Conservation (phyloP, 2,797 vertebrate genomes). For the Lerista edwardsae region DNA sequence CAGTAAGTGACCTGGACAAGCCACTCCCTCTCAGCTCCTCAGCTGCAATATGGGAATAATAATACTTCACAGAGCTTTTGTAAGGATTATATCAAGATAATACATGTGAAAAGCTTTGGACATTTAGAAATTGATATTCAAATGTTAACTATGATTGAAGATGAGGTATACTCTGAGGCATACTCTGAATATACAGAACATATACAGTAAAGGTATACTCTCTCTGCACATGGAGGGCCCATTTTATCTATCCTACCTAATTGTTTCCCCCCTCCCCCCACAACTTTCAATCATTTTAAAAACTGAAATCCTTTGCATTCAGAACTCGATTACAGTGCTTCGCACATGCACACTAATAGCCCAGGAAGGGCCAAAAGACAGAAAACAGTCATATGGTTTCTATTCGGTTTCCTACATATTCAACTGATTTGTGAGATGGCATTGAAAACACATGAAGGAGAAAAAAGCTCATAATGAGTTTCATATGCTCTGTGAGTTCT, state of each 20-base stretch:
- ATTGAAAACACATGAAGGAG: not conserved
- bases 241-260: not conserved
- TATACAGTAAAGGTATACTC: not conserved
- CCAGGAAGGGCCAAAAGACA: slow-evolving; percentile 22
- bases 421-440: not conserved
- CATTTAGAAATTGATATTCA: too few relatives aligned
- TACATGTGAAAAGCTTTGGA: too few relatives aligned
- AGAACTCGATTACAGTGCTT: not conserved
- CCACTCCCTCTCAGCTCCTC: too few relatives aligned
- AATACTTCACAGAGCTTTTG: too few relatives aligned
- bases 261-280: not conserved
- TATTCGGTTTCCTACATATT: slow-evolving; percentile 10
- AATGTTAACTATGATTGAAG: too few relatives aligned
- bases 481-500: not conserved
- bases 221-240: not conserved
- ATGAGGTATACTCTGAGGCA: too few relatives aligned
- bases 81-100: too few relatives aligned
- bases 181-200: too few relatives aligned
- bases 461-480: slow-evolving; percentile 7
- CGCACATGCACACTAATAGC: slow-evolving; percentile 8
- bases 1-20: too few relatives aligned
- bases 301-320: slow-evolving; percentile 12
- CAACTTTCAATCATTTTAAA: slow-evolving; percentile 17
- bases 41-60: too few relatives aligned
- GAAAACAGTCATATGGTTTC: slow-evolving; percentile 11